Conservation (phyloP, 1,140 invertebrate species). For the Hylyphantes graminicola region DNA sequence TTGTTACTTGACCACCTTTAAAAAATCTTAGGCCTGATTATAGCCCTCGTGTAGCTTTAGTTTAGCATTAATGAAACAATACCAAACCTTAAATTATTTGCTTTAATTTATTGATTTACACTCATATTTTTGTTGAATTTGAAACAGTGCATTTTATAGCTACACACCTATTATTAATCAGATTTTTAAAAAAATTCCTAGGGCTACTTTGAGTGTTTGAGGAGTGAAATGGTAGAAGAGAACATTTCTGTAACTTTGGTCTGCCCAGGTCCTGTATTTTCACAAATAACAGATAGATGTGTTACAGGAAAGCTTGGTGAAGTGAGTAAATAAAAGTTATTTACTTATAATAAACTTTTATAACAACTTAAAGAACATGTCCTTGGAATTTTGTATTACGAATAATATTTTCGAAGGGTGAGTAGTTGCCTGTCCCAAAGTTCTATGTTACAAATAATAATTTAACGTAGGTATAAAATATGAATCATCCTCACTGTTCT, state of each 20-base stretch:
- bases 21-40: too few relatives aligned
- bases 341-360: not conserved
- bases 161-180: not conserved
- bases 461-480: too few relatives aligned
- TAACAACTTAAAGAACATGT: not conserved
- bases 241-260: slow-evolving; percentile 75
- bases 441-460: too few relatives aligned
- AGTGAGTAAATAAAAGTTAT: slow-evolving; percentile 3
- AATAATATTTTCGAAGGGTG: too few relatives aligned
- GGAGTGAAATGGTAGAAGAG: slow-evolving; percentile 73
- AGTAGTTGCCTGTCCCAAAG: too few relatives aligned
- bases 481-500: too few relatives aligned
- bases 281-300: slow-evolving; percentile 77
- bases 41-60: too few relatives aligned
- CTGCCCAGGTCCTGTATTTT: slow-evolving; percentile 81
- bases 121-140: not conserved
- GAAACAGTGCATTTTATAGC: not conserved
- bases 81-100: not conserved
- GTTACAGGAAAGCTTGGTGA: slow-evolving; percentile 73
- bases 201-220: slow-evolving; percentile 79
- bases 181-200: slow-evolving; percentile 64
- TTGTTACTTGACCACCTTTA: too few relatives aligned
- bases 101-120: not conserved
- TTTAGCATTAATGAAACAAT: too few relatives aligned
- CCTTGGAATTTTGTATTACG: too few relatives aligned